Conservation (phyloP, 2,797 vertebrate species). For the Salmo trutta region DNA sequence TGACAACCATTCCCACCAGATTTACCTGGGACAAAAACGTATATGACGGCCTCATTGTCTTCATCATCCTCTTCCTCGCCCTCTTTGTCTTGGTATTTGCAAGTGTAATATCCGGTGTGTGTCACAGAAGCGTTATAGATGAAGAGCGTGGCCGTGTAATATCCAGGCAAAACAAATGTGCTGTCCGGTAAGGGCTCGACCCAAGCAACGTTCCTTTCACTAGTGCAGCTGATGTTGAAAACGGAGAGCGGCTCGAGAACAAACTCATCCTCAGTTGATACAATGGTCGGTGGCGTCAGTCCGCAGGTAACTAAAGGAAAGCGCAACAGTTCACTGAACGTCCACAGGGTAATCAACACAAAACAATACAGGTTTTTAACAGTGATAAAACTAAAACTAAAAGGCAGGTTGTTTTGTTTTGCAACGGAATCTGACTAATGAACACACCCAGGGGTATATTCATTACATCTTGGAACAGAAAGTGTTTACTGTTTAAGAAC, state of each 20-base stretch:
- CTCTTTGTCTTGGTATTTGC: slow-evolving; percentile 67
- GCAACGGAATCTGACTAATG: no score
- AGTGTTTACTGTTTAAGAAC: no score
- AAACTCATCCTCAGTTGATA: slow-evolving; percentile 77
- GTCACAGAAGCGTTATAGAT: slow-evolving; percentile 78
- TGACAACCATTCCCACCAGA: neutral
- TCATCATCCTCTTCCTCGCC: slow-evolving; percentile 59
- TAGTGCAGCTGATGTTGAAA: slow-evolving; percentile 86
- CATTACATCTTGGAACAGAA: no score
- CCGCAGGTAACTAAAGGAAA: slow-evolving; percentile 61
- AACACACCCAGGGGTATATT: no score
- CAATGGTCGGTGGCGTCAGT: slow-evolving; percentile 77
- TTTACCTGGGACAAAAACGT: slow-evolving; percentile 90
- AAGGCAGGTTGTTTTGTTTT: no score
- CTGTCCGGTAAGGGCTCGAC: slow-evolving; percentile 75
- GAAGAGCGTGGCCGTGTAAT: slow-evolving; percentile 80
- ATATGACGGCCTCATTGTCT: slow-evolving; percentile 76
- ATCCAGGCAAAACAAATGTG: slow-evolving; percentile 76
- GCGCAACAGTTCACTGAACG: neutral
- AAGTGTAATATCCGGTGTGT: slow-evolving; percentile 84
- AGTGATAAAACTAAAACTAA: neutral
- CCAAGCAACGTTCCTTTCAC: slow-evolving; percentile 85
- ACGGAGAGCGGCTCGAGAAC: slow-evolving; percentile 78
- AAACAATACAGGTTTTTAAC: neutral
- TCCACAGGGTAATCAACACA: neutral